Conservation (phyloP, 1,140 invertebrate species). For the Tetranychus urticae region DNA sequence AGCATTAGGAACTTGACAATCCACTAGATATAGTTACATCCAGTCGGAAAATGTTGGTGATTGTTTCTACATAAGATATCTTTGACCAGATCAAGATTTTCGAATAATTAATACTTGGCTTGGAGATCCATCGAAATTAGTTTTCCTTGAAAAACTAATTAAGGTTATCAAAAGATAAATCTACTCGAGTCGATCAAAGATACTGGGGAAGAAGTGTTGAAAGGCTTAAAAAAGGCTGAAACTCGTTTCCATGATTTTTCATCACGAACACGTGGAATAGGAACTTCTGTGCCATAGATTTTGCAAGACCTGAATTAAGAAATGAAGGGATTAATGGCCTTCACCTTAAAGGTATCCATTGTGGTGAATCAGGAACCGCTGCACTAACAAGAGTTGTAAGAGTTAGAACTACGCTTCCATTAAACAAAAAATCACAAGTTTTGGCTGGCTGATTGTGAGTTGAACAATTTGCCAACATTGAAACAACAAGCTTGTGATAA, state of each 20-base stretch:
- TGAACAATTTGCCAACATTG: neutral
- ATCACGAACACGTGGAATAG: slow-evolving; percentile 57
- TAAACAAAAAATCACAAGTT: slow-evolving; percentile 61
- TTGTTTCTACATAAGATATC: slow-evolving; percentile 55
- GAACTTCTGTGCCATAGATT: slow-evolving; percentile 78
- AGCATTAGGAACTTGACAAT: slow-evolving; percentile 59
- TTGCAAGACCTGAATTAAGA: slow-evolving; percentile 33
- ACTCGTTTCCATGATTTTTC: slow-evolving; percentile 46
- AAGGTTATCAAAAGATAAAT: slow-evolving; percentile 61
- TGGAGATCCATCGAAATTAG: slow-evolving; percentile 84
- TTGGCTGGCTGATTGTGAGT: slow-evolving; percentile 19
- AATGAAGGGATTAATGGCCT: slow-evolving; percentile 50
- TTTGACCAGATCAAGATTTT: slow-evolving; percentile 47
- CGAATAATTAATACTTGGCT: slow-evolving; percentile 98
- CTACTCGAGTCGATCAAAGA: slow-evolving; percentile 46
- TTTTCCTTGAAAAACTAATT: slow-evolving; percentile 60
- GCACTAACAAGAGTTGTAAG: slow-evolving; percentile 32
- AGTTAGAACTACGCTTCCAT: slow-evolving; percentile 68
- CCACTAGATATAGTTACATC: slow-evolving; percentile 89
- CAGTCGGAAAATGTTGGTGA: slow-evolving; percentile 97
- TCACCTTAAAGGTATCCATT: slow-evolving; percentile 47
- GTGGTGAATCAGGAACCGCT: slow-evolving; percentile 58
- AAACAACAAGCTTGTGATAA: neutral
- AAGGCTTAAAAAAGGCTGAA: slow-evolving; percentile 37
- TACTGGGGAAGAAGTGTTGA: slow-evolving; percentile 48